These are phyloP conservation scores for Dioctria linearis DNA, from an alignment of 2,888 invertebrate species.

Conservation along the genomic window DNA sequence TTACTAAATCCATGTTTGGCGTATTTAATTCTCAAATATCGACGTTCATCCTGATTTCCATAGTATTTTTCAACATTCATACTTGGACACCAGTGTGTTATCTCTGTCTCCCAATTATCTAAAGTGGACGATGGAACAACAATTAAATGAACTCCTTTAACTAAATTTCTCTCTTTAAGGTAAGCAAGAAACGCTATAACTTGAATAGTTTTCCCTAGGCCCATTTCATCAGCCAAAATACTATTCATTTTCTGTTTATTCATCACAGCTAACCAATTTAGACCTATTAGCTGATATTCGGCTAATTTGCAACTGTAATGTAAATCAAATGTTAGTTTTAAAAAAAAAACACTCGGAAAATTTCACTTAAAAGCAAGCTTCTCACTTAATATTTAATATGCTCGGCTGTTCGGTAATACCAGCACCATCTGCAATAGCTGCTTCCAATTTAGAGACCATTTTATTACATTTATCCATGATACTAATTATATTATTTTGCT, in stretches of 20 bases:
- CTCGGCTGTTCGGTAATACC: constrained; percentile 84
- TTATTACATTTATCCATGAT: constrained; percentile 90
- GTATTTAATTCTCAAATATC: constrained; percentile 83
- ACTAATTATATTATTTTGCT: constrained; percentile 82
- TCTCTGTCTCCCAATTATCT: constrained; percentile 89
- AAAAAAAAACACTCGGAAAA: neutral
- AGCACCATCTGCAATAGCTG: constrained; percentile 83
- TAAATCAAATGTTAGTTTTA: neutral
- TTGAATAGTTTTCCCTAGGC: constrained; percentile 93
- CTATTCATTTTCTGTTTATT: constrained; percentile 92
- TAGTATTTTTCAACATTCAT: constrained; percentile 90
- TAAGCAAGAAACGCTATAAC: constrained; percentile 94
- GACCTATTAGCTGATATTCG: constrained; percentile 88
- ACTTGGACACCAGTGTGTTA: constrained; percentile 83
- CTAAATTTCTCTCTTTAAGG: constrained; percentile 83
- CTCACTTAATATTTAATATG: constrained; percentile 77
- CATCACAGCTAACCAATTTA: constrained; percentile 94
- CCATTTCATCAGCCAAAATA: constrained; percentile 98
- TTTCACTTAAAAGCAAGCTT: neutral
- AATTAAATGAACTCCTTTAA: constrained; percentile 87
- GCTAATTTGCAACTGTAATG: constrained; percentile 80
- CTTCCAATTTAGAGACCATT: constrained; percentile 84
- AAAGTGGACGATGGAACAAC: constrained; percentile 97
- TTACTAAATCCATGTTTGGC: constrained; percentile 80
- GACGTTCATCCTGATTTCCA: constrained; percentile 88